These are phyloP conservation scores for Nycticebus coucang DNA, from an alignment of 2,113 vertebrate genomes.

Conservation along the genomic window DNA sequence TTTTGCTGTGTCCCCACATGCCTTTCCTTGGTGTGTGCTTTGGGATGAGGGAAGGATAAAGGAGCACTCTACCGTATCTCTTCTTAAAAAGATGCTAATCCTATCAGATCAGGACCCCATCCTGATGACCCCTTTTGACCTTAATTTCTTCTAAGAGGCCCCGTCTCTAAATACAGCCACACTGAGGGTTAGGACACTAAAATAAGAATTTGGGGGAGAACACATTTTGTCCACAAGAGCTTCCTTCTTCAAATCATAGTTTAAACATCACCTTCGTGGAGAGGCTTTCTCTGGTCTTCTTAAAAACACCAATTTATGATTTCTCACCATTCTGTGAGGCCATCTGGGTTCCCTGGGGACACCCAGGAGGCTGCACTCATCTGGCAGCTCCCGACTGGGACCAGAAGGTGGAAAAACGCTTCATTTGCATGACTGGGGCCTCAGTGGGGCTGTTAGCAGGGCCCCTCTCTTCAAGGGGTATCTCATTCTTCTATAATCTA, in stretches of 20 bases:
- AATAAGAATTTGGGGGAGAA: neutral
- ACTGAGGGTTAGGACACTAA: neutral
- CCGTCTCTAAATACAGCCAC: neutral
- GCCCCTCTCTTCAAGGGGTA: neutral
- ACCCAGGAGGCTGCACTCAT: neutral
- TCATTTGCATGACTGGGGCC: accelerated
- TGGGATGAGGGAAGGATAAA: neutral
- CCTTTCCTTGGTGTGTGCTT: neutral
- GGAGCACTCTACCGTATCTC: neutral
- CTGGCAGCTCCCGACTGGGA: neutral
- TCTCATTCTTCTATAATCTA: neutral
- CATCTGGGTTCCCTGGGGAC: neutral
- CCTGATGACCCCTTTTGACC: neutral
- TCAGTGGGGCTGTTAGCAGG: neutral
- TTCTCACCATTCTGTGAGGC: neutral
- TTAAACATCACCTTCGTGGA: neutral
- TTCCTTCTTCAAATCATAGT: neutral
- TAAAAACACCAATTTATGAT: neutral
- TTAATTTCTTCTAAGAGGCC: neutral
- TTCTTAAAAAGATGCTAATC: neutral
- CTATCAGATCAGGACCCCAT: neutral
- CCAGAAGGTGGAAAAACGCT: accelerated
- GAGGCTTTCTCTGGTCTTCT: neutral
- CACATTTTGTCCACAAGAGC: neutral
- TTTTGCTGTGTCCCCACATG: neutral